Base-by-base conservation (phyloP, 2,888 invertebrate species). In the Drosophila robusta region DNA sequence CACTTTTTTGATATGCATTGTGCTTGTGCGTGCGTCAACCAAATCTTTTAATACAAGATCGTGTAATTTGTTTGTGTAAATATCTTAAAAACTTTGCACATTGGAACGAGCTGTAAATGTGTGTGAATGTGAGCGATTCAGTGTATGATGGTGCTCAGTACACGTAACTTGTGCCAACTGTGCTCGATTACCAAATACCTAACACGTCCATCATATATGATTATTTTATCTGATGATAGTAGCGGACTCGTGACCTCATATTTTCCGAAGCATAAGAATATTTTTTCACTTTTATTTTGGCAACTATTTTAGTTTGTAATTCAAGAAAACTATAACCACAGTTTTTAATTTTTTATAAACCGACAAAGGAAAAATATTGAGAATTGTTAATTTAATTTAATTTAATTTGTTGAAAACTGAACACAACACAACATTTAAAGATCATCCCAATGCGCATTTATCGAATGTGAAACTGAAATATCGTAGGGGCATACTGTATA, bases 1-100 rank as follows among this genome's bases (percentile, higher is more conserved):
- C 64, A 84, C 80, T 72, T 75, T 42, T 63, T 68, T 83, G 87
- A 89, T 89, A 91, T 92, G 92, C 92, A 90, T 67, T 88, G 91
- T 90, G 92, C 75, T 78, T 89, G 81, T 81, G 79, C 44, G 80
- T 89, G 83, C 87, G 51, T 68, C 82, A 90, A 70, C 56, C 76
- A 72, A 61, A 76, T 65, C 66, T 85, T 81, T 86, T 70, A 81
- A 80, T 85, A 8, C 42, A 58, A 63, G 60, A 60, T 45, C 14
- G 61, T 71, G 65, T 56, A 67, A 63, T 62, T 56, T 54, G 18
- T 55, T 39, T 70, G 68, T 61, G 36, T 71, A 24, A 11, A 24
- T 46, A 56, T 29, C 24, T 70, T 64, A 61, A 46, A 47, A 65
- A 55, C 41, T 72, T 68, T 70, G 78, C 91, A 89, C 90, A 85